phyloP scores from a whole-genome alignment of 2,797 vertebrate genomes.

The Anguilla megastoma region DNA sequence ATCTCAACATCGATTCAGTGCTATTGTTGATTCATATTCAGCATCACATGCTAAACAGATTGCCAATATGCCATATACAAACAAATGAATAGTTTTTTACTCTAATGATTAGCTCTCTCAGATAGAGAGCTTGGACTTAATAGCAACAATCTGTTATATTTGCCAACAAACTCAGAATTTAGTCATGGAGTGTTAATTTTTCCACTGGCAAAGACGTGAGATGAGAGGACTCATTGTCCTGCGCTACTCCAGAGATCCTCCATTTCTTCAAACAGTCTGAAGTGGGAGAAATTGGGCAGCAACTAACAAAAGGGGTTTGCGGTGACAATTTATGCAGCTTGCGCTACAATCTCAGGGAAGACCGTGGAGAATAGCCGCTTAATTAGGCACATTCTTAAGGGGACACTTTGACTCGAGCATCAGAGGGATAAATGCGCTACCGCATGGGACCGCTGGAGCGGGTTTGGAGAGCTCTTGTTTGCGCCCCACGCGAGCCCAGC shows the following conservation, averaged over 20 bases:
- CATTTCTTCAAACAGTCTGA: not conserved
- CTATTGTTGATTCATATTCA: not conserved
- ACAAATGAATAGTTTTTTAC: not conserved
- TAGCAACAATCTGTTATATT: not conserved
- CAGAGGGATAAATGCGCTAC: not conserved
- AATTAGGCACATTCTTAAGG: not conserved
- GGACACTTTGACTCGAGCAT: not conserved
- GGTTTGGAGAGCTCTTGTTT: not conserved
- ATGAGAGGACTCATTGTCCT: not conserved
- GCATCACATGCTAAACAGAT: not conserved
- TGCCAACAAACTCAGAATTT: not conserved
- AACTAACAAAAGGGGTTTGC: not conserved
- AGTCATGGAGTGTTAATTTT: not conserved
- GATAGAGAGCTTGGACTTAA: not conserved
- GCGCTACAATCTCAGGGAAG: not conserved
- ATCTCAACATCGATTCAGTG: not conserved
- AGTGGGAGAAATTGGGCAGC: not conserved
- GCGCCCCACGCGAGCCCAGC: no score
- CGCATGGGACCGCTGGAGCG: not conserved
- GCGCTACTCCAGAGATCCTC: not conserved
- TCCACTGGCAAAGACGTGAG: not conserved
- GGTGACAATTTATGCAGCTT: not conserved
- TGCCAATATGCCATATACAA: not conserved
- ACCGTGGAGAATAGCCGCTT: not conserved
- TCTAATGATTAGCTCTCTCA: not conserved